phyloP scores from a whole-genome alignment of 2,797 vertebrate species.

The Glyptemys insculpta region DNA sequence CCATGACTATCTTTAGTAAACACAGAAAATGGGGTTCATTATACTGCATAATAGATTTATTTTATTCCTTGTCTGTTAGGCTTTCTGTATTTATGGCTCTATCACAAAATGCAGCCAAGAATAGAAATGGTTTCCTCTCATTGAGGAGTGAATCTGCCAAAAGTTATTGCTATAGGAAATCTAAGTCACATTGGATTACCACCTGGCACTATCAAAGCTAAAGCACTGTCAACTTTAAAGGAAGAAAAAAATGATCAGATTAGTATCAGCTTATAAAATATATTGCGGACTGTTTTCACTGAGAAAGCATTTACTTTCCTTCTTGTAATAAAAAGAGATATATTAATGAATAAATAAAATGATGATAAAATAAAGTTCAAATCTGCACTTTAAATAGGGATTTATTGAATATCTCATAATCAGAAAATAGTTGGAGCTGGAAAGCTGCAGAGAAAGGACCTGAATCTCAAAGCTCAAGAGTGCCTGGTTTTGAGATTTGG shows the following conservation, averaged over 20 bases:
- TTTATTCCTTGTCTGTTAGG: constrained; percentile 38
- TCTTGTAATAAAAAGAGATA: constrained; percentile 34
- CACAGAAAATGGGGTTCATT: constrained; percentile 53
- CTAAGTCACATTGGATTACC: constrained; percentile 77
- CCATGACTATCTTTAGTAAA: constrained; percentile 48
- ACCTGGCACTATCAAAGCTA: constrained; percentile 74
- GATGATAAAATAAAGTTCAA: constrained; percentile 53
- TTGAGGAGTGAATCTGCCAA: constrained; percentile 77
- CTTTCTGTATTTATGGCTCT: constrained; percentile 67
- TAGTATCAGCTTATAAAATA: constrained; percentile 65
- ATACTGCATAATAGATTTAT: not conserved
- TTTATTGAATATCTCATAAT: constrained; percentile 19
- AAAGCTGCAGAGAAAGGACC: not conserved
- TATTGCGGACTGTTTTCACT: not conserved
- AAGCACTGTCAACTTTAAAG: constrained; percentile 67
- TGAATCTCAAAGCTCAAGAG: not conserved
- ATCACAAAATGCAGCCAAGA: constrained; percentile 74
- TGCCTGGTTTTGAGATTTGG: not conserved
- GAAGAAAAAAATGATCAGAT: constrained; percentile 57
- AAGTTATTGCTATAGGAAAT: constrained; percentile 79
- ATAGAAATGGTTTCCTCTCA: constrained; percentile 73
- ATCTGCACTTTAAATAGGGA: constrained; percentile 34
- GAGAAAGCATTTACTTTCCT: constrained; percentile 45
- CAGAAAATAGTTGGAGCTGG: constrained; percentile 5
- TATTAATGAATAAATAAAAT: constrained; percentile 40